Base-by-base conservation (phyloP, 2,888 invertebrate species). In the Diogma glabrata region DNA sequence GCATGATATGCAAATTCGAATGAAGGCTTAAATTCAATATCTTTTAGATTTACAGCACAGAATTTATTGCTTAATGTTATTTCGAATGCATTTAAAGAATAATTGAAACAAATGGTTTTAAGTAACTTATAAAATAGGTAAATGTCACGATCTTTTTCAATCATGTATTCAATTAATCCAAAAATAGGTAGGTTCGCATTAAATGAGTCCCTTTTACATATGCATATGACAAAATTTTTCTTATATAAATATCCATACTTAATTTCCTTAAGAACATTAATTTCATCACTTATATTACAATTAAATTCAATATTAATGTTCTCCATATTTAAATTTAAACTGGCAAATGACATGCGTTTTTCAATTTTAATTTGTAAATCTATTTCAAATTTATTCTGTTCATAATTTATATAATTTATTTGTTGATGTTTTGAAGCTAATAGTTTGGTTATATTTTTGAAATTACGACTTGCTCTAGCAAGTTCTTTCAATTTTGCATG, bases 221-320 rank as follows among this genome's bases (percentile, higher is more conserved):
- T 40, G n/a, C 40, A 40, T 12, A 40, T 40, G 12, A 40, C 20
- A 40, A 40, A 19, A 3, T 19, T 40, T 17, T 17, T 19, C 20
- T 40, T 40, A 19, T 40, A 40, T 40, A 40, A 40, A 40, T 19
- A 40, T 40, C 19, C 40, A 19, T 40, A 40, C 20, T 40, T 40
- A 5, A 40, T 12, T 40, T 40, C 40, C 12, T 17, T 40, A 3
- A 40, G 19, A 40, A 40, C 19, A 20, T 40, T 40, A 4, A 40
- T 19, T 40, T 40, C 10, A n/a, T 40, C 40, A 40, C 3, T 19
- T 17, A 9, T 19, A 19, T 4, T 3, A 40, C 17, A 19, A 40
- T 40, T 40, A 3, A 40, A 8, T 19, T 17, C 20, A 12, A 10
- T 17, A 12, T 17, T 17, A 12, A 40, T 10, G 20, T 40, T 40